Conservation (phyloP, 2,888 invertebrate genomes). For the Cynaeus angustus region DNA sequence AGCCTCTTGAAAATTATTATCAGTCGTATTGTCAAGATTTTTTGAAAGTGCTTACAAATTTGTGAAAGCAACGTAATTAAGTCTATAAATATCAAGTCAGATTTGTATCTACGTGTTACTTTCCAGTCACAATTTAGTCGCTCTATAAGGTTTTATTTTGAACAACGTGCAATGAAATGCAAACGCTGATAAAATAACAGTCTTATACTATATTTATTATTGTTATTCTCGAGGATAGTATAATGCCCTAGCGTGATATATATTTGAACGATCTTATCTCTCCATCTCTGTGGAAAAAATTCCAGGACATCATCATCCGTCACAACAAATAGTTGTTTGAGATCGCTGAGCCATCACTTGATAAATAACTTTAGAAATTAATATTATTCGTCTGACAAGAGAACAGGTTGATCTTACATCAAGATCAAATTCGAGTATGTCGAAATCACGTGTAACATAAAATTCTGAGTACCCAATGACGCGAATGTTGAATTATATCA, state of each 20-base stretch:
- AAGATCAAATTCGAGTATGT: conserved; percentile 24
- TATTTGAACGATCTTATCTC: conserved; percentile 12
- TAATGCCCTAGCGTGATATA: conserved; percentile 25
- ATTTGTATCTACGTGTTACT: too few relatives aligned
- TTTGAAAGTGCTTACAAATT: too few relatives aligned
- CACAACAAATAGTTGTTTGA: conserved; percentile 23
- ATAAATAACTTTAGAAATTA: conserved; percentile 33
- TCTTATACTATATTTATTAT: too few relatives aligned
- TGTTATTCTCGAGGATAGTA: too few relatives aligned
- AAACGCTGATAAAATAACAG: too few relatives aligned
- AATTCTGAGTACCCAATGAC: conserved; percentile 19
- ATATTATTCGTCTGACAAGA: conserved; percentile 37
- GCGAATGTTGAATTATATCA: conserved; percentile 20
- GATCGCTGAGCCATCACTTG: conserved; percentile 30
- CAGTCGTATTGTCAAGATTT: too few relatives aligned
- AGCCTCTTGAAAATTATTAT: too few relatives aligned
- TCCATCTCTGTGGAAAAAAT: conserved; percentile 16
- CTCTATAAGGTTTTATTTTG: too few relatives aligned
- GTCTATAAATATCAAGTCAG: too few relatives aligned
- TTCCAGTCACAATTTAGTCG: too few relatives aligned
- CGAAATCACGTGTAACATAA: conserved; percentile 12
- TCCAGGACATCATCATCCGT: conserved; percentile 25
- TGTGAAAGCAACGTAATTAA: too few relatives aligned
- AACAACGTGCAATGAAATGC: too few relatives aligned
- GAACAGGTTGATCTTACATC: conserved; percentile 34